Base-by-base conservation (phyloP, 2,888 invertebrate species). In the Cheilosia variabilis region DNA sequence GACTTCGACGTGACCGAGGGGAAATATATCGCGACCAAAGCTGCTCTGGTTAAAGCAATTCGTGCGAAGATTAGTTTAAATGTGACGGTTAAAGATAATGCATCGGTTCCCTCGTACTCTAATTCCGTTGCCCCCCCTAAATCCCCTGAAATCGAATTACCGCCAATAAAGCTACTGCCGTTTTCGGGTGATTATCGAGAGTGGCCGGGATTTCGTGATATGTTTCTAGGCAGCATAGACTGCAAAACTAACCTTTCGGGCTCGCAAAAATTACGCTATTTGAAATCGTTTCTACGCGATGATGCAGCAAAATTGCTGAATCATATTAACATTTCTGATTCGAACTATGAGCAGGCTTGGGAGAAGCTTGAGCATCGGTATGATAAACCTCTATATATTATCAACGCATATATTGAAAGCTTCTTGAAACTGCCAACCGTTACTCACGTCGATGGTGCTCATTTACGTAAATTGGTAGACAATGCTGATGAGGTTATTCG, bases 401-500 rank as follows among this genome's bases (percentile, higher is more conserved):
- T 58, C 3, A 58, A 58, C 37, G 34, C 13, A 4, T 45, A 55
- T 52, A 68, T 68, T 17, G 68, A 68, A 43, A 55, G 45, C n/a
- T 55, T 68, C 45, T 19, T 68, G 27, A 68, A 68, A 10, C 1
- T 68, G 41, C 68, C 55, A 4, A 41, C 43, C 0, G 55, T 68
- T 4, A 6, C 45, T 3, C 9, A 1, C 2, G 13, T 4, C 6
- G 58, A 58, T 9, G 17, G 45, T 58, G 47, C 2, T 1, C 45
- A 58, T 34, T 69, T 69, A 6, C 58, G 47, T 17, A 31, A 57
- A 6, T 47, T 69, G 17, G 52, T 43, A 17, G 60, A 60, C n/a
- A 60, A 53, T 37, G 47, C 71, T 7, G 60, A 72, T 52, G 71
- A 58, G 19, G 60, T 55, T 15, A 41, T 57, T 55, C 57, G 57